Conservation (phyloP, 1,140 invertebrate genomes). For the Arion vulgaris region DNA sequence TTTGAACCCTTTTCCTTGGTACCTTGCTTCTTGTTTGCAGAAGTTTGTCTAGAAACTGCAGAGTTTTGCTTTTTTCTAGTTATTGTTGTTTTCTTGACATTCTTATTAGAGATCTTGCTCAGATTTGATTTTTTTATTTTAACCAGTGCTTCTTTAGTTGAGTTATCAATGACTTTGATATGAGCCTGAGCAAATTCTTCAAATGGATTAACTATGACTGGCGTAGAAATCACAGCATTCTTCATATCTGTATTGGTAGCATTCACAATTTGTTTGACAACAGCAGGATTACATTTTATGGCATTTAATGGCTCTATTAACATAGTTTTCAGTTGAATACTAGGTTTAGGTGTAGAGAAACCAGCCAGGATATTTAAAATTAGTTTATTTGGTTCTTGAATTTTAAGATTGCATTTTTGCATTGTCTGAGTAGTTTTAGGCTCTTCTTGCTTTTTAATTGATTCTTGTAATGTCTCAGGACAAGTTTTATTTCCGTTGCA, state of each 20-base stretch:
- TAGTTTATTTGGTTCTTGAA: neutral
- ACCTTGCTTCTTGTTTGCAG: slow-evolving; percentile 48
- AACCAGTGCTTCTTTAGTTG: slow-evolving; percentile 41
- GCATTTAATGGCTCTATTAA: neutral
- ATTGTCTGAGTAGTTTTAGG: neutral
- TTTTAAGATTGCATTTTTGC: neutral
- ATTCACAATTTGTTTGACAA: neutral
- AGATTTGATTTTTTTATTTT: slow-evolving; percentile 34
- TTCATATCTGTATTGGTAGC: neutral
- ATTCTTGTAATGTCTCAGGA: neutral
- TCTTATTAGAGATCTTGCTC: slow-evolving; percentile 38
- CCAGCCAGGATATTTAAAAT: neutral
- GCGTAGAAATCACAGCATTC: slow-evolving; percentile 48
- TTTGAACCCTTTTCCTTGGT: slow-evolving; percentile 54
- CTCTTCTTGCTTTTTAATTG: neutral
- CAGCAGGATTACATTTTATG: neutral
- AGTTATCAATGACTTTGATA: slow-evolving; percentile 6
- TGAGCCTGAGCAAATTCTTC: slow-evolving; percentile 49
- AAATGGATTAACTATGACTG: slow-evolving; percentile 67
- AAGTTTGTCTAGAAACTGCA: slow-evolving; percentile 44
- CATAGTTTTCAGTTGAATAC: neutral
- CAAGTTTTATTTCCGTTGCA: neutral
- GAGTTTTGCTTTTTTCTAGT: slow-evolving; percentile 50
- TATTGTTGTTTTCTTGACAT: slow-evolving; percentile 46
- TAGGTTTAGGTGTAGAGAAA: neutral